These are phyloP conservation scores for Rotaria socialis DNA, from an alignment of 2,888 invertebrate genomes.

Conservation along the genomic window DNA sequence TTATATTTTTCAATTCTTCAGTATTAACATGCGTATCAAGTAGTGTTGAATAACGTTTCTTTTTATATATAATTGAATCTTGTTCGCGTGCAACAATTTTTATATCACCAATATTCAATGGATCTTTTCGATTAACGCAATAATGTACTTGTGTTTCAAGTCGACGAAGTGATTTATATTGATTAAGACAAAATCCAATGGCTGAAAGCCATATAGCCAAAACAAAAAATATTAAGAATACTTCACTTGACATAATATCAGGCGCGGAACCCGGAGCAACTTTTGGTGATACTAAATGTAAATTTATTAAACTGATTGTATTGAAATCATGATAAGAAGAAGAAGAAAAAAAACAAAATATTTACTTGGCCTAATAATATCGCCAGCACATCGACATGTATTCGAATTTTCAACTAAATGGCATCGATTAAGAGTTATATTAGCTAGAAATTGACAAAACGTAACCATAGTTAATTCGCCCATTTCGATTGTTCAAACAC, in stretches of 20 bases:
- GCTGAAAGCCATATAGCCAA: slow-evolving; percentile 35
- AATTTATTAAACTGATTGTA: background rate
- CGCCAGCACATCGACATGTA: background rate
- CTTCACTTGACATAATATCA: slow-evolving; percentile 26
- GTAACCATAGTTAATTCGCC: background rate
- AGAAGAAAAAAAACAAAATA: background rate
- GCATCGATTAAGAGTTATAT: background rate
- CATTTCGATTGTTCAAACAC: background rate
- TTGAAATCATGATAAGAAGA: background rate
- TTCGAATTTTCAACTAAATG: background rate
- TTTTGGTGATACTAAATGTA: background rate
- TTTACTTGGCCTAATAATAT: background rate
- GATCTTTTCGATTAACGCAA: slow-evolving; percentile 7
- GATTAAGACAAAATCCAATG: slow-evolving; percentile 28
- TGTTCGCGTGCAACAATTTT: slow-evolving; percentile 32
- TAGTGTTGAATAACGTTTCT: slow-evolving; percentile 34
- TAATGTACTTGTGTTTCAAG: slow-evolving; percentile 29
- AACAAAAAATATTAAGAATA: background rate
- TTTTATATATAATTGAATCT: slow-evolving; percentile 32
- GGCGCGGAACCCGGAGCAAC: background rate
- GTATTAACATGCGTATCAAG: background rate
- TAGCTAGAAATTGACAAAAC: background rate
- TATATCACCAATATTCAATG: slow-evolving; percentile 2
- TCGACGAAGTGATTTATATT: slow-evolving; percentile 27
- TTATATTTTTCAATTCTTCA: background rate